Evolutionary conservation across 53 echinoderm and acorn worm species (phyloP).

Genomic region (Echinometra lucunter): DNA sequence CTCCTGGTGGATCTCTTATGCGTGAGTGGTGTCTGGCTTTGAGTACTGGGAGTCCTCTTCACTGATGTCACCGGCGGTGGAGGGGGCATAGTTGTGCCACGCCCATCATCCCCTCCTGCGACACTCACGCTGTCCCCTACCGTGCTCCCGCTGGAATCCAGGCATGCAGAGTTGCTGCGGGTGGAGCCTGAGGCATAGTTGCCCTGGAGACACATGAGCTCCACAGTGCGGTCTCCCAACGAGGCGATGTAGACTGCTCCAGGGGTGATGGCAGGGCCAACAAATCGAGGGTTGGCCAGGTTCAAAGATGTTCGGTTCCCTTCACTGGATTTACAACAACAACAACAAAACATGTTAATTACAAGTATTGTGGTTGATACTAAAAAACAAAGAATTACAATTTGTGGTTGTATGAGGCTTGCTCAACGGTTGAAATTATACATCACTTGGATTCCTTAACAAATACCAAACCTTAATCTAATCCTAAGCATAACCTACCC

Average conservation of each 20-base stretch:
- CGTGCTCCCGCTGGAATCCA: conserved; percentile 60
- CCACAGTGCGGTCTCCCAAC: conserved; percentile 73
- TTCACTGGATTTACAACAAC: background rate
- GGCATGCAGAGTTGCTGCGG: conserved; percentile 14
- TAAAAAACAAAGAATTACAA: too few species aligned
- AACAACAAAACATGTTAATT: too few species aligned
- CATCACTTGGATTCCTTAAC: too few species aligned
- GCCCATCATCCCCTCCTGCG: conserved; percentile 2
- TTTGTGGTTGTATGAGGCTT: too few species aligned
- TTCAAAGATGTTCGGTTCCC: conserved; percentile 84
- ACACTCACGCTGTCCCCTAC: conserved; percentile 63
- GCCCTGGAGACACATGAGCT: conserved; percentile 93
- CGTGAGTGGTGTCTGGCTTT: conserved; percentile 36
- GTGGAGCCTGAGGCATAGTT: conserved; percentile 66
- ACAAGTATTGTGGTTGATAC: too few species aligned
- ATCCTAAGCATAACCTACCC: too few species aligned
- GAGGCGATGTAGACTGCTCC: conserved; percentile 92
- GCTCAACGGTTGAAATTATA: too few species aligned
- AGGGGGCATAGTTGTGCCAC: conserved; percentile 35
- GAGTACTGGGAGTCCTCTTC: conserved; percentile 26
- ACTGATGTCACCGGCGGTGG: conserved; percentile 58
- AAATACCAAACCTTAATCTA: too few species aligned
- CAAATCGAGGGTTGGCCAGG: conserved; percentile 88
- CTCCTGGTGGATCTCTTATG: conserved; percentile 51
- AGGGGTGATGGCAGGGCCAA: conserved; percentile 82